Percentiles rank a stretch among this genome's conserved stretches.
Conservation (phyloP, 2,888 invertebrate genomes). For the Folsomia manolachei region DNA sequence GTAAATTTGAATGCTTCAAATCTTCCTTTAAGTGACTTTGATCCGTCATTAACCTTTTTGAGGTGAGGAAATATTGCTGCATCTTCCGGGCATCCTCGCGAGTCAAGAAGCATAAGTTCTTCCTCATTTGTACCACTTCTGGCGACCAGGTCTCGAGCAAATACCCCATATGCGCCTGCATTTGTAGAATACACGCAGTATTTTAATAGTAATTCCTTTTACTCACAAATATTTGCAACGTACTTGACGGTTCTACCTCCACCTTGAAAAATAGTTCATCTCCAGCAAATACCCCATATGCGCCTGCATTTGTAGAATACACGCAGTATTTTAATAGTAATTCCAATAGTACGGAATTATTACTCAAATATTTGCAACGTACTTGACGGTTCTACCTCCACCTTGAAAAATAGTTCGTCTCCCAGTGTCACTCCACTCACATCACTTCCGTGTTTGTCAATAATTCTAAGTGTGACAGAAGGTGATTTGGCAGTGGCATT, state of each 20-base stretch:
- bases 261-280: constrained; percentile 24
- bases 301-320: constrained; percentile 45
- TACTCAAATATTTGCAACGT: too few relatives aligned
- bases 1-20: constrained; percentile 87
- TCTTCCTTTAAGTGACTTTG: constrained; percentile 53
- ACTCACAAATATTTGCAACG: too few relatives aligned
- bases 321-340: neutral
- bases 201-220: neutral
- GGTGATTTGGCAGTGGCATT: constrained; percentile 50
- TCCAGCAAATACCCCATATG: constrained; percentile 54
- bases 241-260: constrained; percentile 42
- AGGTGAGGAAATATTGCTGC: constrained; percentile 53
- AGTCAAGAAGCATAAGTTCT: constrained; percentile 69
- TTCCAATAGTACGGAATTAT: neutral
- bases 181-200: neutral
- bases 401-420: constrained; percentile 45
- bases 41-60: constrained; percentile 47
- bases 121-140: constrained; percentile 72
- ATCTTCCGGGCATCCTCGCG: constrained; percentile 74
- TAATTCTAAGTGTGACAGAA: constrained; percentile 40
- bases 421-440: constrained; percentile 48
- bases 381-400: constrained; percentile 41
- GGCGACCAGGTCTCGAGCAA: constrained; percentile 75
- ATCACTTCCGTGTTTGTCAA: constrained; percentile 47
- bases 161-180: constrained; percentile 57